These are phyloP conservation scores for Novumbra hubbsi DNA, from an alignment of 2,797 vertebrate genomes.

Conservation along the genomic window DNA sequence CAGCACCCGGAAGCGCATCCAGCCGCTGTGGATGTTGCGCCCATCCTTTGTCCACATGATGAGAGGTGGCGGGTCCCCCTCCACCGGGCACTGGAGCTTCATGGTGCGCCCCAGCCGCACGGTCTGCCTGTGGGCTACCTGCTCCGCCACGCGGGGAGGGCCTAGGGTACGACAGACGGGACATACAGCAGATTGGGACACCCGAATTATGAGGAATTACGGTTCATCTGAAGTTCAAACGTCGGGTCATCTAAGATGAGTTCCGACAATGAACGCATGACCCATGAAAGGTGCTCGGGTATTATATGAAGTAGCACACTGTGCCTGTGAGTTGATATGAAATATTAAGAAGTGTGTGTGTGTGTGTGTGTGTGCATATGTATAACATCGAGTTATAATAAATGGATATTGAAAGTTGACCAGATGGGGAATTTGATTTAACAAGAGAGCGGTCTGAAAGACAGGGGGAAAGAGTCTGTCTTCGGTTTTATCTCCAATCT, in stretches of 20 bases:
- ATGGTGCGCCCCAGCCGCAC: conserved; percentile 79
- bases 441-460: background rate
- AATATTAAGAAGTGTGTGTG: background rate
- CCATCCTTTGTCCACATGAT: conserved; percentile 84
- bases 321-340: background rate
- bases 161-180: conserved; percentile 65
- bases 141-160: conserved; percentile 88
- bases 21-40: conserved; percentile 91
- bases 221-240: background rate
- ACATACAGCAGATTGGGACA: background rate
- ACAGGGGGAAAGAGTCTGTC: background rate
- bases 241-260: background rate
- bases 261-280: background rate
- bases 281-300: background rate
- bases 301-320: background rate
- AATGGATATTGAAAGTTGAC: background rate
- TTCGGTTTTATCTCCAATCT: background rate
- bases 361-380: no score
- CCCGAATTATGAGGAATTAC: background rate
- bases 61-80: conserved; percentile 79
- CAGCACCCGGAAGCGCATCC: conserved; percentile 91
- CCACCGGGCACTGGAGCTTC: conserved; percentile 79
- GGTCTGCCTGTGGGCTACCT: conserved; percentile 85
- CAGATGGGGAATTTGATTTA: conserved; percentile 1
- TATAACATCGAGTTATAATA: no score